phyloP scores from a whole-genome alignment of 2,797 vertebrate species.

The Gephyroberyx darwinii region DNA sequence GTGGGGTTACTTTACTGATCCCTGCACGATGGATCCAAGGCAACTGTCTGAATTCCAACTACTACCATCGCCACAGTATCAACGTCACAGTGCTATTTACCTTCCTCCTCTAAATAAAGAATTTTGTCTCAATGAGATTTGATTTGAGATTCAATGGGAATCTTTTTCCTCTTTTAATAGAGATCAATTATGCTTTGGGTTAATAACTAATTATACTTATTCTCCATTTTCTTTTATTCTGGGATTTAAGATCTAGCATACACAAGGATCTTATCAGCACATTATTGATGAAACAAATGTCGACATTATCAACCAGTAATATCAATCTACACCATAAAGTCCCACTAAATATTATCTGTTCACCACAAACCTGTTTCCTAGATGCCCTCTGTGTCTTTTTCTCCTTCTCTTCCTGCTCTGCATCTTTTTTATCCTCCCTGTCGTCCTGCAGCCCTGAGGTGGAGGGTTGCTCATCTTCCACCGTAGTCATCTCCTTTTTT shows the following conservation, averaged over 20 bases:
- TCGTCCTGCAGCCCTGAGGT: conserved; percentile 58
- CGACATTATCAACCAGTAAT: background rate
- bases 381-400: conserved; percentile 70
- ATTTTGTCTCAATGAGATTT: no score
- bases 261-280: no score
- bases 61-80: no score
- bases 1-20: no score
- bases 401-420: conserved; percentile 30
- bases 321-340: background rate
- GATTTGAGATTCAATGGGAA: no score
- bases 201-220: no score
- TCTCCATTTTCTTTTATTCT: no score
- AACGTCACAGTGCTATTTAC: no score
- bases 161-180: background rate
- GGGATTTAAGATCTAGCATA: no score
- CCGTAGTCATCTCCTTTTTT: conserved; percentile 22
- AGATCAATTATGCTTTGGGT: no score
- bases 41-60: no score
- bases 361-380: conserved; percentile 78
- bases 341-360: background rate
- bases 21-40: no score
- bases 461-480: conserved; percentile 62
- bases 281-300: background rate
- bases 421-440: conserved; percentile 1
- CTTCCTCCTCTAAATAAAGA: background rate